Conservation (phyloP, 2,113 vertebrate species). For the Oncorhynchus mykiss region DNA sequence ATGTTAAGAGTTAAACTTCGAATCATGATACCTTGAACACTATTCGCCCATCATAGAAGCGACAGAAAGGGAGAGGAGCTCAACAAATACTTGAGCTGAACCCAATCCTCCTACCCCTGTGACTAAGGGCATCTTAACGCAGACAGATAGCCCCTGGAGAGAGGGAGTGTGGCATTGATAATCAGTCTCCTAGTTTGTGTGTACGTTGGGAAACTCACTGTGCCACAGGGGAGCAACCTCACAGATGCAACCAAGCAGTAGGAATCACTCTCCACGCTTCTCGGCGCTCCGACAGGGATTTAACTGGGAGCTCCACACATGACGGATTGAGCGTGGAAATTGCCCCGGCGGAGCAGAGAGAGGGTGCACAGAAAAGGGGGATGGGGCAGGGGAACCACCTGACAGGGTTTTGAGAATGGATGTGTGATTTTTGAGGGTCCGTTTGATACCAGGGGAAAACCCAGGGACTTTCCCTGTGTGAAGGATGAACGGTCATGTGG, state of each 20-base stretch:
- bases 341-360: conserved; percentile 1
- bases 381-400: conserved; percentile 21
- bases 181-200: conserved; percentile 47
- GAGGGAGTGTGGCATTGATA: conserved; percentile 55
- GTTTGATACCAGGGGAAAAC: conserved; percentile 23
- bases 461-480: conserved; percentile 30
- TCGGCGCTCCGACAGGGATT: conserved; percentile 46
- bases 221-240: conserved; percentile 47
- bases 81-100: conserved; percentile 15
- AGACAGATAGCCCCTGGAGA: conserved; percentile 54
- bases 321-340: conserved; percentile 41
- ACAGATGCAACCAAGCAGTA: conserved; percentile 45
- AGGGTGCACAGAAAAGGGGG: not conserved
- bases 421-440: conserved; percentile 18
- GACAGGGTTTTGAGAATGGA: conserved; percentile 2
- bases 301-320: conserved; percentile 31
- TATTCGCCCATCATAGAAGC: not conserved
- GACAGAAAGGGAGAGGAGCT: conserved; percentile 10
- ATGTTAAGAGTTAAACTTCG: too few relatives aligned
- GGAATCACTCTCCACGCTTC: conserved; percentile 47
- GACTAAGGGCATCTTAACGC: conserved; percentile 38
- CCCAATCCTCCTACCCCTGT: conserved; percentile 40
- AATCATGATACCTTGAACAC: not conserved
- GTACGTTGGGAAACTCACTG: conserved; percentile 27
- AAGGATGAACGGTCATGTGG: conserved; percentile 24